Evolutionary conservation across 2,797 vertebrate genomes (phyloP).

Genomic region (Chrysocyon brachyurus): DNA sequence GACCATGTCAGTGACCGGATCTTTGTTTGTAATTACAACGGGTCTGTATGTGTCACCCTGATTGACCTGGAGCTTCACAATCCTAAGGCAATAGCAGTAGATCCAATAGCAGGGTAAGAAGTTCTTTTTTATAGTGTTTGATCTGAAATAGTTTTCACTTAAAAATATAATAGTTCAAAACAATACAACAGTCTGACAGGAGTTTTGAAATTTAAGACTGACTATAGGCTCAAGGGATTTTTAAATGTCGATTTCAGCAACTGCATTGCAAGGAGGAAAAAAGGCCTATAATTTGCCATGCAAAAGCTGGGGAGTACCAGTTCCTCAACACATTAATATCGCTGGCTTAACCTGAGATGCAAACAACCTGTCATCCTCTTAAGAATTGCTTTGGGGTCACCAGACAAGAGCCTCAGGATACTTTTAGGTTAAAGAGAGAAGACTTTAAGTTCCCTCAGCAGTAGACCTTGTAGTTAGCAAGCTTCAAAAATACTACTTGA

Average conservation of each 20-base stretch:
- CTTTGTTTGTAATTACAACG: constrained; percentile 93
- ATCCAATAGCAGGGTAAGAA: constrained; percentile 96
- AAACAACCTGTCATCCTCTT: neutral
- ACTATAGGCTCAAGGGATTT: neutral
- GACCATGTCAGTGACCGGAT: constrained; percentile 93
- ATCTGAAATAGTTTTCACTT: neutral
- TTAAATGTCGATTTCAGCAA: neutral
- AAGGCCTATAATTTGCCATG: neutral
- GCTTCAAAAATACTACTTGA: neutral
- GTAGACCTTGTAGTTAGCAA: neutral
- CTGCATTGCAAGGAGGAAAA: neutral
- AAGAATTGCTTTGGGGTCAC: neutral
- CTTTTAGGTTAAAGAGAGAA: neutral
- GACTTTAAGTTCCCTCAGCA: neutral
- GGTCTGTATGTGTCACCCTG: constrained; percentile 94
- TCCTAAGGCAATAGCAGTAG: constrained; percentile 95
- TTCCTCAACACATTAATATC: neutral
- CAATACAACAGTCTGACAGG: neutral
- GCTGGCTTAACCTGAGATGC: neutral
- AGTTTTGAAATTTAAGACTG: neutral
- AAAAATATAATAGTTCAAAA: neutral
- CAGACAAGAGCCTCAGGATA: neutral
- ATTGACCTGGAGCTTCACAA: constrained; percentile 95
- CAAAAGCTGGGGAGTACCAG: neutral
- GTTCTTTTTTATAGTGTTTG: neutral